These are phyloP conservation scores for Piprites chloris DNA, from an alignment of 2,113 vertebrate genomes.

Conservation along the genomic window DNA sequence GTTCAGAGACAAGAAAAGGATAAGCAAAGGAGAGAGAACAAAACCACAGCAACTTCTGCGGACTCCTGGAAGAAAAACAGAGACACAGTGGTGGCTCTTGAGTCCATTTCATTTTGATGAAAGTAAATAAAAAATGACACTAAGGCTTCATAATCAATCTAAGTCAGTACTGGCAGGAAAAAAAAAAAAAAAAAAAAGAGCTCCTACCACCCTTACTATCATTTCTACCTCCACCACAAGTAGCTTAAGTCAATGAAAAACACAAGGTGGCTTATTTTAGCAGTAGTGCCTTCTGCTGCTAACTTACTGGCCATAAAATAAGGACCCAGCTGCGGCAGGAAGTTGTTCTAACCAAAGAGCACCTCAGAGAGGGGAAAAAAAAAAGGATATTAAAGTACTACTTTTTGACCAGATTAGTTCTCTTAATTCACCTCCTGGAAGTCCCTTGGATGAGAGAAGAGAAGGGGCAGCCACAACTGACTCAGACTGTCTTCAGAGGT, in stretches of 20 bases:
- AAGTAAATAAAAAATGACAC: not conserved
- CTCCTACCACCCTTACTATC: not conserved
- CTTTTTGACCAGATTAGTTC: not conserved
- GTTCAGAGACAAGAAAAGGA: not conserved
- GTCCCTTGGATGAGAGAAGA: not conserved
- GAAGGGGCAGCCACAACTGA: not conserved
- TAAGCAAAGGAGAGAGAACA: not conserved
- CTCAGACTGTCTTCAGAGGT: not conserved
- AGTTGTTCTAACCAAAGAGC: not conserved
- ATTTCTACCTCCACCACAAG: not conserved
- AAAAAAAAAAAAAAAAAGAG: not conserved
- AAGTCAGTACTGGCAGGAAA: not conserved
- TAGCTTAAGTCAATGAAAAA: not conserved
- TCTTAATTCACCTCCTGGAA: not conserved
- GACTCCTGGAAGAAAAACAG: not conserved
- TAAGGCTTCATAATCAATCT: not conserved
- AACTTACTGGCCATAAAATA: not conserved
- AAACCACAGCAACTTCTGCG: not conserved
- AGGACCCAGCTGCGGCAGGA: not conserved
- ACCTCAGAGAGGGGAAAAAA: not conserved
- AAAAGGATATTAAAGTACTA: not conserved
- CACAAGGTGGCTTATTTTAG: not conserved
- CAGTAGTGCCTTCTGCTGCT: not conserved
- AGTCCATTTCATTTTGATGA: not conserved
- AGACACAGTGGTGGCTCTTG: not conserved